phyloP scores from a whole-genome alignment of 37 sponge, comb jelly and placozoan species.

The Cladorhizidae sp. region DNA sequence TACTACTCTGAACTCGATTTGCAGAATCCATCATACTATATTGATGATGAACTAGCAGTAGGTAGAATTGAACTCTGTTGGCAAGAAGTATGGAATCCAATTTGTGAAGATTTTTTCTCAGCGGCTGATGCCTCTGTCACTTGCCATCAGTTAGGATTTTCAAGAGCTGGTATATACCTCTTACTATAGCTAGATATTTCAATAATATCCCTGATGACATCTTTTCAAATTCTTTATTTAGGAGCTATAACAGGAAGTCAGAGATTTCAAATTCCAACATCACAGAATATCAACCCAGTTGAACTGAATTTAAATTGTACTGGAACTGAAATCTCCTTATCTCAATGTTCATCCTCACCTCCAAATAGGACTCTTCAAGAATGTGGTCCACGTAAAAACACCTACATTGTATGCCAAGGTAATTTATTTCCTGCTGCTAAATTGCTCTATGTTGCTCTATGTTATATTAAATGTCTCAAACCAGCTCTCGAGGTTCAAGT shows the following conservation, averaged over 20 bases:
- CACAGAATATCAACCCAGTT: too few species aligned
- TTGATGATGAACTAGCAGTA: slow-evolving; percentile 23
- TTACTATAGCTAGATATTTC: too few species aligned
- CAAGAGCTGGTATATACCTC: slow-evolving; percentile 11
- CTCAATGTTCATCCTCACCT: background rate
- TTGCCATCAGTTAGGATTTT: slow-evolving; percentile 36
- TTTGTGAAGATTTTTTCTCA: slow-evolving; percentile 34
- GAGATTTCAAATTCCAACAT: slow-evolving; percentile 16
- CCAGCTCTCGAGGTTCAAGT: background rate
- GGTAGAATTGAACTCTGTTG: slow-evolving; percentile 38
- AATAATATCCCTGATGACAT: too few species aligned
- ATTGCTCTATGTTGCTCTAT: background rate
- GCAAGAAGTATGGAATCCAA: slow-evolving; percentile 6
- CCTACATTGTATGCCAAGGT: slow-evolving; percentile 42
- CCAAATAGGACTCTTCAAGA: background rate
- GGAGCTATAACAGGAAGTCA: slow-evolving; percentile 8
- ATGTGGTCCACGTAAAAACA: slow-evolving; percentile 4
- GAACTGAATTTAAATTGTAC: background rate
- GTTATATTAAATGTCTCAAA: too few species aligned
- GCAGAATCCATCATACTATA: background rate
- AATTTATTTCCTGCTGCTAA: background rate
- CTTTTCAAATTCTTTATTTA: background rate
- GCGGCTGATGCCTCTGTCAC: slow-evolving; percentile 19
- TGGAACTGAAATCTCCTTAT: slow-evolving; percentile 8
- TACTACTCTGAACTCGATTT: background rate